A percentile compares a stretch with the other conserved stretches of the same genome.
Conservation (phyloP, 2,888 invertebrate genomes). For the Amiota minor region DNA sequence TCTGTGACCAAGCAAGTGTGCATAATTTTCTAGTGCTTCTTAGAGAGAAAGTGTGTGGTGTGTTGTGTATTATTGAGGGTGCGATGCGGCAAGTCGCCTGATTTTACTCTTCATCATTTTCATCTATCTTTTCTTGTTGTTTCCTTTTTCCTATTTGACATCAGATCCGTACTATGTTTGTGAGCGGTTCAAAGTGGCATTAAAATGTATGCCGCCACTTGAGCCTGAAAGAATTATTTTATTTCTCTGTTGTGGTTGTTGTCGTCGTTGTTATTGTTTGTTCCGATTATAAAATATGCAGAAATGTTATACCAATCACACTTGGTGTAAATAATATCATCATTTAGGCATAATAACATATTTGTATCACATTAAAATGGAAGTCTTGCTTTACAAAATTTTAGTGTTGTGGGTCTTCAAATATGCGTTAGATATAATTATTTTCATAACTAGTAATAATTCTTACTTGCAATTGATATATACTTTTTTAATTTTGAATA, state of each 20-base stretch:
- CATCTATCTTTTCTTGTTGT: no score
- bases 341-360: no score
- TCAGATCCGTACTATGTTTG: slow-evolving; percentile 37
- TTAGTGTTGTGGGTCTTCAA: no score
- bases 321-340: no score
- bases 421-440: no score
- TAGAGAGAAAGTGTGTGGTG: background rate
- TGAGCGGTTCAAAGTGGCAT: slow-evolving; percentile 54
- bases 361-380: no score
- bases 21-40: slow-evolving; percentile 17
- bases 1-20: slow-evolving; percentile 19
- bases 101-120: no score
- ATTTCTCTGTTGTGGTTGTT: slow-evolving; percentile 35
- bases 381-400: no score
- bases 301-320: slow-evolving; percentile 28
- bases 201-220: slow-evolving; percentile 64
- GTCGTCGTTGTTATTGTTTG: slow-evolving; percentile 25
- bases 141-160: no score
- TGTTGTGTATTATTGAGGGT: background rate
- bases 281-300: slow-evolving; percentile 51
- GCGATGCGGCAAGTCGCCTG: background rate
- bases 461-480: no score
- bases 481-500: no score
- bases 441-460: no score
- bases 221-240: slow-evolving; percentile 44